phyloP scores from a whole-genome alignment of 2,797 vertebrate species.

The Clarias pachynema region DNA sequence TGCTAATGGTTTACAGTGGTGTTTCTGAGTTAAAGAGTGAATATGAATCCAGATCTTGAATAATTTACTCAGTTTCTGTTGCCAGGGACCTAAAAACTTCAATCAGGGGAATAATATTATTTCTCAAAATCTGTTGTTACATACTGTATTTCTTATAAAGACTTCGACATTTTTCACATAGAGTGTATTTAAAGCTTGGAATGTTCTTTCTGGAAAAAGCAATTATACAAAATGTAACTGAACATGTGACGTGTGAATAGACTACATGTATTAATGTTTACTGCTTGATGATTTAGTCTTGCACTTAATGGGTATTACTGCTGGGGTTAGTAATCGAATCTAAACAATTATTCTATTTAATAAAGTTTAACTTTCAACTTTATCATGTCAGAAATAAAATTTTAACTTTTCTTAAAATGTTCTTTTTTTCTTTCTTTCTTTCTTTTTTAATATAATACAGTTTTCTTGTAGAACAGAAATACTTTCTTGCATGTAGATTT shows the following conservation, averaged over 20 bases:
- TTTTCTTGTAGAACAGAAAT: constrained; percentile 6
- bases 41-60: constrained; percentile 46
- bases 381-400: constrained; percentile 44
- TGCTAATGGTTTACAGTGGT: constrained; percentile 13
- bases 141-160: constrained; percentile 34
- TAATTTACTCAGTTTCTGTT: constrained; percentile 70
- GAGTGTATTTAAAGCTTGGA: constrained; percentile 42
- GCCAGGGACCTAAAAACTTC: constrained; percentile 55
- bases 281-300: constrained; percentile 56
- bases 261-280: constrained; percentile 57
- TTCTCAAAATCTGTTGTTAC: constrained; percentile 40
- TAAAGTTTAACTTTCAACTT: constrained; percentile 56
- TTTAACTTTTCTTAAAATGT: constrained; percentile 5
- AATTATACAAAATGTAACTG: constrained; percentile 43
- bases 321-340: constrained; percentile 33
- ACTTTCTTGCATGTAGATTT: constrained; percentile 32
- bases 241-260: constrained; percentile 40
- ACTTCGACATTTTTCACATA: constrained; percentile 24
- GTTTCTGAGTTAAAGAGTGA: constrained; percentile 7
- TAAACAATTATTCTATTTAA: constrained; percentile 26
- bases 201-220: constrained; percentile 54
- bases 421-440: background rate
- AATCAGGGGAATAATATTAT: constrained; percentile 50
- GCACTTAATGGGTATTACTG: constrained; percentile 41
- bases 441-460: background rate